A percentile compares a stretch with the other conserved stretches of the same genome.
phyloP scores from a whole-genome alignment of 2,797 vertebrate genomes.

The Echeneis naucrates region DNA sequence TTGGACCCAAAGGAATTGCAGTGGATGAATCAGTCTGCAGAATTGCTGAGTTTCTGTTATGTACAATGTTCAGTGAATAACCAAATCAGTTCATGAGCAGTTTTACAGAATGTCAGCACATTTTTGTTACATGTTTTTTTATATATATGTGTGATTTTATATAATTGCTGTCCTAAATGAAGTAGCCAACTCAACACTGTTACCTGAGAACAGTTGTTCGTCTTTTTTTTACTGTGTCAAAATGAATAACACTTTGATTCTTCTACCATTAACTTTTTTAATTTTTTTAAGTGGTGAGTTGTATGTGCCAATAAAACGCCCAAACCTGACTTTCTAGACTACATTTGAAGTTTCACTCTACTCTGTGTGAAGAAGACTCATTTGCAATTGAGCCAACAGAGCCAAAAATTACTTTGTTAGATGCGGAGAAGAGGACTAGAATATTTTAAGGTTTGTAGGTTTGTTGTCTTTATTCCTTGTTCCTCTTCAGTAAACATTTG shows the following conservation, averaged over 20 bases:
- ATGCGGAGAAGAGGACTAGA: neutral
- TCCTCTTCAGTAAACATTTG: neutral
- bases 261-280: conserved; percentile 59
- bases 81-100: conserved; percentile 39
- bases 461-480: neutral
- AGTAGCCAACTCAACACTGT: conserved; percentile 78
- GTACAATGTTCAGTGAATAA: conserved; percentile 43
- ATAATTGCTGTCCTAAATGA: conserved; percentile 73
- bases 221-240: conserved; percentile 59
- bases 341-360: neutral
- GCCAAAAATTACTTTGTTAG: neutral
- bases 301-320: conserved; percentile 74
- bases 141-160: conserved; percentile 66
- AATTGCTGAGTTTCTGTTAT: conserved; percentile 17
- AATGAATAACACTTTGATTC: conserved; percentile 74
- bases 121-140: conserved; percentile 51
- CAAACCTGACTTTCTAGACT: conserved; percentile 19
- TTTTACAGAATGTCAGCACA: conserved; percentile 59
- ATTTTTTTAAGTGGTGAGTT: conserved; percentile 63
- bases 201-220: conserved; percentile 66
- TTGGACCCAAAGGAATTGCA: conserved; percentile 20
- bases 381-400: neutral
- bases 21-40: conserved; percentile 15
- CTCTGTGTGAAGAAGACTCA: neutral
- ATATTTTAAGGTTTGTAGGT: neutral